These are phyloP conservation scores for Pollenia griseotomentosa DNA, from an alignment of 2,888 invertebrate genomes.

Conservation along the genomic window DNA sequence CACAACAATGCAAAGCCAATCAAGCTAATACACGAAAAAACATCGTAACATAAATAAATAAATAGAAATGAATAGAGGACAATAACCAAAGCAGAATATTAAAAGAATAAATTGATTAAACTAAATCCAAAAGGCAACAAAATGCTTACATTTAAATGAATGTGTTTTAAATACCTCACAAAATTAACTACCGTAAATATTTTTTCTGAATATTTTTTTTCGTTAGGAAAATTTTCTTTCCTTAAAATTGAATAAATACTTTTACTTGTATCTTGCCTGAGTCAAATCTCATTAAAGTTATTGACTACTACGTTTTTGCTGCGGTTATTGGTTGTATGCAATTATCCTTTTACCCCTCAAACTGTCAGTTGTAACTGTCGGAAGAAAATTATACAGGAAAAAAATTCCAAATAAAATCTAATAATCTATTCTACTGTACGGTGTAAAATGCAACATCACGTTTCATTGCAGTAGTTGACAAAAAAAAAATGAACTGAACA, in stretches of 20 bases:
- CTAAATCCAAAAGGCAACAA: too few relatives aligned
- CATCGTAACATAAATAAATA: conserved; percentile 53
- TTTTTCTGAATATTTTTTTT: neutral
- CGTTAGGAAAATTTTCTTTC: neutral
- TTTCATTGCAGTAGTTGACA: conserved; percentile 72
- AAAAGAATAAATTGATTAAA: neutral
- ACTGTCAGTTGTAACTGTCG: conserved; percentile 40
- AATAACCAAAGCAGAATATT: neutral
- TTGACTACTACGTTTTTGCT: conserved; percentile 42
- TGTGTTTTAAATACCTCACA: too few relatives aligned
- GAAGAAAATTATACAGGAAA: neutral
- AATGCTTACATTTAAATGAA: neutral
- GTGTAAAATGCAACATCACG: conserved; percentile 73
- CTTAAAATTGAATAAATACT: conserved; percentile 24
- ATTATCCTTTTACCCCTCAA: conserved; percentile 11
- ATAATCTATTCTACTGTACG: conserved; percentile 63
- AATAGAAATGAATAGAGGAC: conserved; percentile 36
- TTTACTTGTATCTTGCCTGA: conserved; percentile 11
- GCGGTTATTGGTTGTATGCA: conserved; percentile 42
- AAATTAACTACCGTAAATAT: too few relatives aligned
- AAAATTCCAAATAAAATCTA: conserved; percentile 38
- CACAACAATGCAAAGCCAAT: conserved; percentile 59
- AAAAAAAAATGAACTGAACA: conserved; percentile 19
- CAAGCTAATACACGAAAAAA: conserved; percentile 47
- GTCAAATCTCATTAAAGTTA: conserved; percentile 33